Evolutionary conservation across 1,140 invertebrate genomes (phyloP), one percentile per base, ranked within the genome.

Genomic region (Probaryconus sp.): DNA sequence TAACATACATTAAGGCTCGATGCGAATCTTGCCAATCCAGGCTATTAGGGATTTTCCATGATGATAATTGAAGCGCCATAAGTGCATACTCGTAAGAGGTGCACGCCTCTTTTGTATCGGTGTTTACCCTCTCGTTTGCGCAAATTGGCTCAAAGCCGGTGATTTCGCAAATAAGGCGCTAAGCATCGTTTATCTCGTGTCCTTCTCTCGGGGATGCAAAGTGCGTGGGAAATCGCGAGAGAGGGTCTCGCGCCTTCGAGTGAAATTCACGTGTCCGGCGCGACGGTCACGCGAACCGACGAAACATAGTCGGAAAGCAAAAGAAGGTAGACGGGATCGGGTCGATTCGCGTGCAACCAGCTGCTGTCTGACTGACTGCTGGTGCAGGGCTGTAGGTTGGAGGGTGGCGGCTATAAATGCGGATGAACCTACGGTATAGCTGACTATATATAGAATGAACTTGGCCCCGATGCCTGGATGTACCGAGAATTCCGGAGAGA

Each of bases 401-500:
- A 64, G 75, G 75, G 69, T 77, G 56, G 74, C 60, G 31, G 69
- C 68, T 67, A 73, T 65, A 63, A 72, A 69, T 69, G 69, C 60
- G 69, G 58, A 73, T 69, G 64, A 73, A 69, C 60, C 69, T 55
- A 61, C 60, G 64, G 17, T 60, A 72, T 67, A 68, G 74, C 17
- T 38, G 53, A 9, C 68, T 78, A 78, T 75, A 75, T 78, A 76
- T 75, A 76, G 76, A 56, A 28, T 75, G 76, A 78, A 78, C 76
- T 78, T 78, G 76, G 76, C 76, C 76, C 68, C 71, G 71, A 78
- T 76, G 73, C 61, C 63, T 74, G 47, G 43, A 64, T 77, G 74
- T 68, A 60, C 63, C 64, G 68, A 63, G 65, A 69, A 76, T 72
- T 72, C 83, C 83, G 70, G 79, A 84, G 83, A 83, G 81, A 85